A percentile compares a stretch with the other conserved stretches of the same genome.
These are phyloP conservation scores for Cottoperca gobio DNA, from an alignment of 2,797 vertebrate species.

Conservation along the genomic window DNA sequence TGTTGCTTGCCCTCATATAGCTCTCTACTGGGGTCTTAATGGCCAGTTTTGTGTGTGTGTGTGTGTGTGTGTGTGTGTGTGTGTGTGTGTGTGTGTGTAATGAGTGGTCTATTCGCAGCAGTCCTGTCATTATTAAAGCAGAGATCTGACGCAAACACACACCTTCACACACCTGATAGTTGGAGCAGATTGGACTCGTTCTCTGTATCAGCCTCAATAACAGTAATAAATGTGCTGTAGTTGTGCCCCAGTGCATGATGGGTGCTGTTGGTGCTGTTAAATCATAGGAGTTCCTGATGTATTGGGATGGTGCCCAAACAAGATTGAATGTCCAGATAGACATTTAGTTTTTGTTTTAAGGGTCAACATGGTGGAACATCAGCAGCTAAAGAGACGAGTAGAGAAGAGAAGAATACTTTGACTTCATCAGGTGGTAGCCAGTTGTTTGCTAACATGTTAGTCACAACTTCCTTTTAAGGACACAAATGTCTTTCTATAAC, in stretches of 20 bases:
- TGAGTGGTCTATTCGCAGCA: constrained; percentile 69
- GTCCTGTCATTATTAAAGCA: constrained; percentile 78
- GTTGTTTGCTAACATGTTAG: neutral
- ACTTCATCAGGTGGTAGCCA: too few species aligned
- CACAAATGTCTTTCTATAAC: too few species aligned
- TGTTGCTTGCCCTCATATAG: constrained; percentile 76
- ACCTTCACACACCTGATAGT: constrained; percentile 74
- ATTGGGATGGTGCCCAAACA: neutral
- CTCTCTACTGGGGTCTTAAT: constrained; percentile 67
- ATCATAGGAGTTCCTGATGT: neutral
- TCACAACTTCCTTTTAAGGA: too few species aligned
- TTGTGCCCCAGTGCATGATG: constrained; percentile 26
- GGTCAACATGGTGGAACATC: neutral
- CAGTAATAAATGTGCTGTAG: constrained; percentile 25
- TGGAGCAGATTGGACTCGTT: constrained; percentile 28
- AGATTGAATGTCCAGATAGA: neutral
- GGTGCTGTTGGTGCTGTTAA: constrained; percentile 15
- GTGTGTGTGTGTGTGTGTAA: constrained; percentile 62
- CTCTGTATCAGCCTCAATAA: constrained; percentile 38
- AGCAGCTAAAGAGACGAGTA: neutral
- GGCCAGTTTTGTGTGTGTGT: constrained; percentile 31
- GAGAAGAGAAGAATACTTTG: too few species aligned
- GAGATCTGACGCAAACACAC: constrained; percentile 57
- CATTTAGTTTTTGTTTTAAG: neutral
- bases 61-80: constrained; percentile 30